Conservation (phyloP, 2,797 vertebrate species). For the Phoeniculus purpureus region DNA sequence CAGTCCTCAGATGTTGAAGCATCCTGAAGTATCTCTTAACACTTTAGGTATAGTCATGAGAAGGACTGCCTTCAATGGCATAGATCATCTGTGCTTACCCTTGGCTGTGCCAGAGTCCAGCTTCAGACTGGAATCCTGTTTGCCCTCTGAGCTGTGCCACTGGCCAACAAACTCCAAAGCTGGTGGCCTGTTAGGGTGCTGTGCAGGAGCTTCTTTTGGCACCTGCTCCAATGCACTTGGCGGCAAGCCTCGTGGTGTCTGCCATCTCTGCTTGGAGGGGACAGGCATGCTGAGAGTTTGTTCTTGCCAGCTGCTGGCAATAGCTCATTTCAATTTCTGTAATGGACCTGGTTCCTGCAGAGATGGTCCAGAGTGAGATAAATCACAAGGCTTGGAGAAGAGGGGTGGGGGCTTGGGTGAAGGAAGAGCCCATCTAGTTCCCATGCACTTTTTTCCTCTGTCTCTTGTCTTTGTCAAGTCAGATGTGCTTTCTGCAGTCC, state of each 20-base stretch:
- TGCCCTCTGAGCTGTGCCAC: background rate
- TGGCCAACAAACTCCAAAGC: background rate
- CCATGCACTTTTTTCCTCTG: constrained; percentile 23
- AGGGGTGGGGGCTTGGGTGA: background rate
- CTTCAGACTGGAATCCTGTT: background rate
- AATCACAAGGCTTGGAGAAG: background rate
- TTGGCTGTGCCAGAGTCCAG: background rate
- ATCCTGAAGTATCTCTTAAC: background rate
- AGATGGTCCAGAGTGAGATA: constrained; percentile 42
- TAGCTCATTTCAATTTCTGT: constrained; percentile 69
- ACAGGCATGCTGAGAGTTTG: background rate
- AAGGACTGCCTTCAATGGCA: background rate
- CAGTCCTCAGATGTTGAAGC: background rate
- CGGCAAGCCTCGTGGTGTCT: constrained; percentile 6
- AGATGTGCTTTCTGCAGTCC: constrained; percentile 18
- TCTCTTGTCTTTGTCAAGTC: constrained; percentile 2
- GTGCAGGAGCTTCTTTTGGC: constrained; percentile 36
- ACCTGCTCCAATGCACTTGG: background rate
- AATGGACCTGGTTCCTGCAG: constrained; percentile 65
- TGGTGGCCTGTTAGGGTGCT: background rate
- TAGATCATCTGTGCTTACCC: background rate
- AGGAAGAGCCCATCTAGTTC: constrained; percentile 41
- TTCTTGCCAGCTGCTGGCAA: constrained; percentile 63
- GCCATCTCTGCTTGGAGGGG: constrained; percentile 30
- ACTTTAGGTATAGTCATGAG: no score